Percentiles rank a stretch among this genome's conserved stretches.
Evolutionary conservation across 2,888 invertebrate genomes (phyloP).

Genomic region (Campoplex capitator): DNA sequence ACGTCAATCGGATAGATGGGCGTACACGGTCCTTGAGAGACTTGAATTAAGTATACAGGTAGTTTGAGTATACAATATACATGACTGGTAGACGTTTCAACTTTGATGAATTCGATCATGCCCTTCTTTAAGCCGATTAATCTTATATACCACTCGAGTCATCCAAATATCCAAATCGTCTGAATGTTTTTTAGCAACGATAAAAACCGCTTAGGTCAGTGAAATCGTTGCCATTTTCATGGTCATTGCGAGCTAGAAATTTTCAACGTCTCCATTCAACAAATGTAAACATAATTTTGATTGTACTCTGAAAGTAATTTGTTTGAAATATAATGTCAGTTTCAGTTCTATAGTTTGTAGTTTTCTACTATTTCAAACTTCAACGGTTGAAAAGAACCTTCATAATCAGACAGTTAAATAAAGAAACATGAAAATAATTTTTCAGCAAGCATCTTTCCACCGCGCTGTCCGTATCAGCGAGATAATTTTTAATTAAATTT

Average conservation of each 20-base stretch:
- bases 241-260: neutral
- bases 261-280: neutral
- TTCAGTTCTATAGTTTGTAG: neutral
- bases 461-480: no score
- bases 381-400: neutral
- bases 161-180: conserved; percentile 18
- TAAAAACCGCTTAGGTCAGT: conserved; percentile 11
- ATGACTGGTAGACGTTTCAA: conserved; percentile 22
- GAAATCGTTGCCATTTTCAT: neutral
- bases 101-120: conserved; percentile 41
- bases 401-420: neutral
- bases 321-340: neutral
- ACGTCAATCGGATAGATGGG: conserved; percentile 32
- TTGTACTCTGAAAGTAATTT: neutral
- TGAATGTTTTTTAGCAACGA: neutral
- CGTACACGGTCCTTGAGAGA: conserved; percentile 56
- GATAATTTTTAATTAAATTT: neutral
- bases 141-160: conserved; percentile 6
- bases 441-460: neutral
- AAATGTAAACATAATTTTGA: neutral
- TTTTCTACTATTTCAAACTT: neutral
- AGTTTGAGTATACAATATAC: conserved; percentile 35
- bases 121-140: conserved; percentile 10
- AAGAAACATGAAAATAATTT: neutral
- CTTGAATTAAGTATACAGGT: conserved; percentile 52